Evolutionary conservation across 2,888 invertebrate genomes (phyloP).

Genomic region (Germaria angustata): DNA sequence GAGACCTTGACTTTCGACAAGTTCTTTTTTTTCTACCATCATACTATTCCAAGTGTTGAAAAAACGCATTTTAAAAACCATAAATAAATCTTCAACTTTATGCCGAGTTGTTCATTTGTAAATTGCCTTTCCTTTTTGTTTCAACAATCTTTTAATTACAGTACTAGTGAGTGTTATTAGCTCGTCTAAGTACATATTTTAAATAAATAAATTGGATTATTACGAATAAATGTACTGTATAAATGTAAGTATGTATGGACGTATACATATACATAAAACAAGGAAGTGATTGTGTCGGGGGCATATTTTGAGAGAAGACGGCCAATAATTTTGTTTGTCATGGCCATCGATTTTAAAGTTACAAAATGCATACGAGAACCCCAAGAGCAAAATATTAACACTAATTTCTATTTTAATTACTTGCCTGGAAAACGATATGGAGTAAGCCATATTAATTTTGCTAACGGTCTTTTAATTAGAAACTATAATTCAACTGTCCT

Average conservation of each 20-base stretch:
- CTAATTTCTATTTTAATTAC: too few relatives aligned
- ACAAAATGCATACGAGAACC: not conserved
- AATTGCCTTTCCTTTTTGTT: constrained; percentile 31
- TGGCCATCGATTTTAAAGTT: not conserved
- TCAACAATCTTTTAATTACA: not conserved
- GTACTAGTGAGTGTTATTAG: not conserved
- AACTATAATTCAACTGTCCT: too few relatives aligned
- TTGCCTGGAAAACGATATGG: too few relatives aligned
- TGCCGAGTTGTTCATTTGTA: constrained; percentile 3
- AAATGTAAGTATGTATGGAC: too few relatives aligned
- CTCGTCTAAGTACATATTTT: too few relatives aligned
- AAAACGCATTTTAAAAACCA: not conserved
- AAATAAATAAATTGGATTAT: not conserved
- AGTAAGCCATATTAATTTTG: too few relatives aligned
- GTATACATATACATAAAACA: too few relatives aligned
- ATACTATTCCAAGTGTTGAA: constrained; percentile 22
- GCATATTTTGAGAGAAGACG: not conserved
- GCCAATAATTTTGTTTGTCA: not conserved
- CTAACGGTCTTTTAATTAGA: too few relatives aligned
- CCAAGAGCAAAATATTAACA: too few relatives aligned
- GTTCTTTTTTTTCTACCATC: constrained; percentile 25
- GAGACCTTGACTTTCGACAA: constrained; percentile 52
- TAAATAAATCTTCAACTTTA: constrained; percentile 20
- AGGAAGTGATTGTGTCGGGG: not conserved
- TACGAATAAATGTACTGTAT: not conserved